phyloP scores from a whole-genome alignment of 1,140 invertebrate species.

The Zaprionus ghesquierei region DNA sequence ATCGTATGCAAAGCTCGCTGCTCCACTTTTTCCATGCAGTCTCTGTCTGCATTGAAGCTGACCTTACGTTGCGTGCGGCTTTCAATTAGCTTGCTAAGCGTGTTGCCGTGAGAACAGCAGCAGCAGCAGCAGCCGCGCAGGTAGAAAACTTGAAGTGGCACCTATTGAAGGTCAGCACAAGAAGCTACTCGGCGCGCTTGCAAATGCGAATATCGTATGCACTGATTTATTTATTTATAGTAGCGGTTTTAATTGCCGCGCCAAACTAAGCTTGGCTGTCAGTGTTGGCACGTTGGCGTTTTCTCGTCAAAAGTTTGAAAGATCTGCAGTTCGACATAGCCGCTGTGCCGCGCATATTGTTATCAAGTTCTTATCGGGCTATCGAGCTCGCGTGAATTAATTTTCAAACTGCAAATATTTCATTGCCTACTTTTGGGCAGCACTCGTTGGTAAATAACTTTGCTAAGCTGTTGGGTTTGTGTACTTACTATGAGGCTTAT shows the following conservation, averaged over 20 bases:
- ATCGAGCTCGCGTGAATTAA: too few relatives aligned
- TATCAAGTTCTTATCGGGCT: too few relatives aligned
- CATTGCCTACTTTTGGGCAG: background rate
- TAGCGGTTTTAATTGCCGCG: background rate
- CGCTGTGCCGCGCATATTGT: too few relatives aligned
- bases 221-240: background rate
- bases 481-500: background rate
- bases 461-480: background rate
- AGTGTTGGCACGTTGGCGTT: too few relatives aligned
- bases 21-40: constrained; percentile 43
- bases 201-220: background rate
- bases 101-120: background rate
- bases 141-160: background rate
- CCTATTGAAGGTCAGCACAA: background rate
- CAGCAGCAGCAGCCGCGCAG: background rate
- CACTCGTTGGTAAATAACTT: background rate
- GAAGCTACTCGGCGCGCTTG: background rate
- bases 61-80: constrained; percentile 61
- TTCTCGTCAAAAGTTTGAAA: too few relatives aligned
- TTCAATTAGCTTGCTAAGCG: constrained; percentile 34
- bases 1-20: constrained; percentile 54
- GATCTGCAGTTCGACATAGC: too few relatives aligned
- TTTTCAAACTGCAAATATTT: too few relatives aligned
- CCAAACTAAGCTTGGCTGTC: too few relatives aligned
- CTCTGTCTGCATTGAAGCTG: too few relatives aligned